Conservation (phyloP, 2,113 vertebrate species). For the Numenius arquata region DNA sequence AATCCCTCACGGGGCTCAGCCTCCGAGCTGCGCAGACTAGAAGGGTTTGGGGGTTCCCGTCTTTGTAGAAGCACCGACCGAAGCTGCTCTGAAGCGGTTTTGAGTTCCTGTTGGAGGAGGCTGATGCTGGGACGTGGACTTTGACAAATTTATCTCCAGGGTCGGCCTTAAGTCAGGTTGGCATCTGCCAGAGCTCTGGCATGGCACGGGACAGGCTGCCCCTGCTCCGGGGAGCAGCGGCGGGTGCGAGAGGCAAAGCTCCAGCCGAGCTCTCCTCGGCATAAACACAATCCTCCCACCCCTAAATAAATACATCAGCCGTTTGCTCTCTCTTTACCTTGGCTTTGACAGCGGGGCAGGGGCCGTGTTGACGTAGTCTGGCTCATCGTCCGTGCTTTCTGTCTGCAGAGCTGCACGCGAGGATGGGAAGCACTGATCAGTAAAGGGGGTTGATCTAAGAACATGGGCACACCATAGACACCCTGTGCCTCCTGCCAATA, state of each 20-base stretch:
- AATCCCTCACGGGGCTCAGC: neutral
- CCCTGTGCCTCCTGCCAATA: accelerated
- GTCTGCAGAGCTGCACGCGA: neutral
- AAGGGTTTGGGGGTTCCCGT: neutral
- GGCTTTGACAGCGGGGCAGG: neutral
- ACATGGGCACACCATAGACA: neutral
- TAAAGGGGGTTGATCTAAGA: accelerated
- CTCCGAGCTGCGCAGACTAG: neutral
- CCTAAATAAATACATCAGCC: neutral
- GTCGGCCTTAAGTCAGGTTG: accelerated
- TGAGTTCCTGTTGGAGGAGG: neutral
- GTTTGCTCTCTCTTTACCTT: neutral
- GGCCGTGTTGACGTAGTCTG: conserved; percentile 65
- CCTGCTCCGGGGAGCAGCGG: neutral
- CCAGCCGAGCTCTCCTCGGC: neutral
- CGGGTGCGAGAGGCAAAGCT: neutral
- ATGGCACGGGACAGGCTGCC: neutral
- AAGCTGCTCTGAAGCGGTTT: neutral
- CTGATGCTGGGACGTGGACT: accelerated
- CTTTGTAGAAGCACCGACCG: accelerated
- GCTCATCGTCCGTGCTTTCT: conserved; percentile 53
- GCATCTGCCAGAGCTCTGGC: neutral
- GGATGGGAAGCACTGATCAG: neutral
- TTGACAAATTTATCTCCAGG: neutral
- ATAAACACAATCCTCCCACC: neutral